Evolutionary conservation across 2,888 invertebrate genomes (phyloP), one percentile per base, ranked within the genome.

Genomic region (Cryptocephalus primarius): DNA sequence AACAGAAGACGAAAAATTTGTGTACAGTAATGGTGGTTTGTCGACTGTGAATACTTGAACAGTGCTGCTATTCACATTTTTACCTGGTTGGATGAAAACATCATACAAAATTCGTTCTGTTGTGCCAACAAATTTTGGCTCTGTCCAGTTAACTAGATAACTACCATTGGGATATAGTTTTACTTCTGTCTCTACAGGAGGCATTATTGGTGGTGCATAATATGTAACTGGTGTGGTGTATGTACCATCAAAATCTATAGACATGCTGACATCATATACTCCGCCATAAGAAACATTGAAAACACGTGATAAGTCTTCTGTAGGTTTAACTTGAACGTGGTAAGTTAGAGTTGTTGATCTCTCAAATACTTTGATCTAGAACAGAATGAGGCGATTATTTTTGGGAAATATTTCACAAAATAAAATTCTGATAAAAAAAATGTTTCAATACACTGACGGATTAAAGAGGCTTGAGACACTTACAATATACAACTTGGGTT

Each of bases 161-260:
- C 78, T 79, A 4, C 81, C 82, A 65, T 79, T 78, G 13, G 72
- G 72, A 48, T 78, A 72, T 11, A 75, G 70, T 57, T 76, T 70
- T 14, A 81, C 80, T 39, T 74, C 72, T 14, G 87, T 69, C 56
- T 80, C 80, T 55, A 75, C 73, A 1, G 87, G 88, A 8, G 82
- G 70, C 38, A 76, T 72, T 45, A 88, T 69, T 8, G 71, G 65
- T 1, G 79, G 78, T 8, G 81, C 81, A 13, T 61, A 53, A 45
- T 76, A 75, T 22, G 72, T 56, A 1, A 78, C 69, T 10, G 74
- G 75, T 1, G 68, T 64, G 2, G 75, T 72, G 10, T 68, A 66
- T 32, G 70, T 70, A 0, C 79, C 22, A 22, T 22, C 22, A 22
- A 22, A 22, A 22, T 22, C 22, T 22, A 22, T 22, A 22, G 22